Evolutionary conservation across 2,113 vertebrate genomes (phyloP).

Genomic region (Cyanocitta stelleri): DNA sequence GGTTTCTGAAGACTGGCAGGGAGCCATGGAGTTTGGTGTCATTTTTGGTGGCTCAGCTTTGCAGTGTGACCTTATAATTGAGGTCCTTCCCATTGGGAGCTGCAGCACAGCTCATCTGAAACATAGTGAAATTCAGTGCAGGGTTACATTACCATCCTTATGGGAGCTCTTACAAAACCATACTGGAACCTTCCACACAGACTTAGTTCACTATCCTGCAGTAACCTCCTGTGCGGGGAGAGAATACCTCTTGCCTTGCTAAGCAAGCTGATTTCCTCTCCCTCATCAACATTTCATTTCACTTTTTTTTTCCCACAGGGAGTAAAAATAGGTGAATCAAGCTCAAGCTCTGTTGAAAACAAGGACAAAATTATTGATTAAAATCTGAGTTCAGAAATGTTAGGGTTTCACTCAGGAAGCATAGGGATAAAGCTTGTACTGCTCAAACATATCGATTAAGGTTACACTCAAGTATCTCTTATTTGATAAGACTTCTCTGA

Average conservation of each 20-base stretch:
- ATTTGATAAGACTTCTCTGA: background rate
- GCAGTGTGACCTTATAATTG: background rate
- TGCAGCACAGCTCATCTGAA: background rate
- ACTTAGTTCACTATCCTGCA: background rate
- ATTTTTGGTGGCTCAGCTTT: background rate
- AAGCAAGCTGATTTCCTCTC: background rate
- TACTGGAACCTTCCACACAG: background rate
- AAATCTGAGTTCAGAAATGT: background rate
- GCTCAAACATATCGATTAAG: background rate
- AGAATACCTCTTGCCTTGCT: background rate
- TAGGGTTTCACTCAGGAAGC: background rate
- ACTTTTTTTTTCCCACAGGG: background rate
- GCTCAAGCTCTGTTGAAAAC: background rate
- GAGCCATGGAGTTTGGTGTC: background rate
- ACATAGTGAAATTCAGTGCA: background rate
- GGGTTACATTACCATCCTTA: background rate
- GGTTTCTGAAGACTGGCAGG: background rate
- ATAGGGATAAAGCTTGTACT: background rate
- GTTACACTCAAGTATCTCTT: background rate
- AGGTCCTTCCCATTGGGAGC: background rate
- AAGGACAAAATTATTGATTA: background rate
- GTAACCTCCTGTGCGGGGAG: background rate
- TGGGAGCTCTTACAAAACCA: background rate
- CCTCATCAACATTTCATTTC: background rate
- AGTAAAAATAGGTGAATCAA: background rate